These are phyloP conservation scores for Paedocypris micromegethes DNA, from an alignment of 2,797 vertebrate species.

Conservation along the genomic window DNA sequence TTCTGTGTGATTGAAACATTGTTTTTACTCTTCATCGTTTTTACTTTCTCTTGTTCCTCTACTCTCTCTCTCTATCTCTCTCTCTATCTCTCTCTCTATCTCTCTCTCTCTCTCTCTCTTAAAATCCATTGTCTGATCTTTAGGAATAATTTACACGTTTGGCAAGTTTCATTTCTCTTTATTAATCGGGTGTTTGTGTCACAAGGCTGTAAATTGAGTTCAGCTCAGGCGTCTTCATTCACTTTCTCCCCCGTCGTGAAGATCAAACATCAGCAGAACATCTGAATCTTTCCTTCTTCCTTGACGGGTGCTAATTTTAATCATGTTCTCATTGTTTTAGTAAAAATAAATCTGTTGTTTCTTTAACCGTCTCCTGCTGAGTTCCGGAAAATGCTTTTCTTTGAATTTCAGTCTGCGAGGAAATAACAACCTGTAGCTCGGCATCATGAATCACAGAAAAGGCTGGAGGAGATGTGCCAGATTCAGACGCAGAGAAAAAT, in stretches of 20 bases:
- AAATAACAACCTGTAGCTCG: slow-evolving; percentile 8
- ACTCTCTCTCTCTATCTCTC: too few relatives aligned
- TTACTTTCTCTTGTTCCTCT: too few relatives aligned
- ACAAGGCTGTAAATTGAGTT: too few relatives aligned
- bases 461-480: neutral
- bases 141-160: too few relatives aligned
- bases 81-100: too few relatives aligned
- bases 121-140: too few relatives aligned
- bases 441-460: neutral
- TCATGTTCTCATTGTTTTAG: slow-evolving; percentile 39
- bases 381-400: slow-evolving; percentile 1
- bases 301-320: slow-evolving; percentile 60
- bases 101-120: too few relatives aligned
- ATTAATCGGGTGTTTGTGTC: too few relatives aligned
- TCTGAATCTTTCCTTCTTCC: slow-evolving; percentile 73
- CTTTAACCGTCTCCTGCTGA: slow-evolving; percentile 3
- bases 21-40: too few relatives aligned
- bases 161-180: too few relatives aligned
- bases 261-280: slow-evolving; percentile 82
- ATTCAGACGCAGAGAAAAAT: neutral
- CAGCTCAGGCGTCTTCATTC: too few relatives aligned
- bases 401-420: slow-evolving; percentile 4
- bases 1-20: too few relatives aligned
- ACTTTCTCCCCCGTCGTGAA: slow-evolving; percentile 69
- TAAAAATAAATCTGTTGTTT: slow-evolving; percentile 3